Evolutionary conservation across 2,888 invertebrate species (phyloP), one percentile per base, ranked within the genome.

Genomic region (Rhingia campestris): DNA sequence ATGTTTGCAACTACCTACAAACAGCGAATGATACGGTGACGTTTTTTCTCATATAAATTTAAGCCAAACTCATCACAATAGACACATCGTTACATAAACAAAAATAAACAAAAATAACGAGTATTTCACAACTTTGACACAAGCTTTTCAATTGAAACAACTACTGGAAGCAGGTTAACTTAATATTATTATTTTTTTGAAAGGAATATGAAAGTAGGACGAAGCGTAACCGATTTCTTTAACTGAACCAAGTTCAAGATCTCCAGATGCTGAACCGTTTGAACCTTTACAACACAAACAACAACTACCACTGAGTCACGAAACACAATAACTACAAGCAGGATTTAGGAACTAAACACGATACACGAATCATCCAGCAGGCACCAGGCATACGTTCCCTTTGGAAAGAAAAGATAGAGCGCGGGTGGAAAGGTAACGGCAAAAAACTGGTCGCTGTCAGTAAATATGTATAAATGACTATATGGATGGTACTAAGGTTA

Each of bases 241-340:
- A 43, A 58, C 39, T 66, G 37, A 54, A 74, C 47, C 64, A 74
- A 84, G 74, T 84, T 84, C 74, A 80, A 74, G 84, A 74, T 66
- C 74, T 66, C n/a, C n/a, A 70, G 49, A 69, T 45, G 32, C 72
- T 74, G 56, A 84, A 80, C 80, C 74, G 84, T 84, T 84, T 80
- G 84, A 84, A 84, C 80, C 74, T 80, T 70, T 41, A 30, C 69
- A 64, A 64, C 63, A 63, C 56, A 9, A 47, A 66, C 66, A 69
- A 49, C 43, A 73, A 66, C 22, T 49, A 53, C 61, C 81, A 61
- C 41, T 61, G 54, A 81, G 59, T 76, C 72, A 81, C 77, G 61
- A 66, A 47, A 14, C 37, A 80, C 54, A 22, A 64, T 45, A 61
- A 43, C 51, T 67, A 79, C 63, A 67, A 82, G 61, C 51, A 73